Conservation (phyloP, 2,797 vertebrate genomes). For the Gila robusta region DNA sequence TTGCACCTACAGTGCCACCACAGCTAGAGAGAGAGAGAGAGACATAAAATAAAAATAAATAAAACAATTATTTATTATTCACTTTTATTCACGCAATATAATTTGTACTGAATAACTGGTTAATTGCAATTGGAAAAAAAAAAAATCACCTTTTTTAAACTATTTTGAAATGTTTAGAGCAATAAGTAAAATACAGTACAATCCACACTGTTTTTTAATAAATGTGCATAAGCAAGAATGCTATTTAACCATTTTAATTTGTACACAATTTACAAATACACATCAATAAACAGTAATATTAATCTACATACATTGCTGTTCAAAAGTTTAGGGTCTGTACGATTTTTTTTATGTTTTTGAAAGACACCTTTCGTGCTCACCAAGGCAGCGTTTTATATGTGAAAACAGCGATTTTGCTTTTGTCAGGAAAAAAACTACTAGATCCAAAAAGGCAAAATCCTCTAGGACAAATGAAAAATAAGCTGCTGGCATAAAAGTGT, state of each 20-base stretch:
- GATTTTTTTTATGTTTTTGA: too few relatives aligned
- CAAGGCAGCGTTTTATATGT: neutral
- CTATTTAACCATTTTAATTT: neutral
- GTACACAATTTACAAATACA: neutral
- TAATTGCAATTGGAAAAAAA: neutral
- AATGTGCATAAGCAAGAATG: too few relatives aligned
- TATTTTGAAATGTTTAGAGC: neutral
- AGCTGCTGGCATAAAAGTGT: neutral
- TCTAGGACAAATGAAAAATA: neutral
- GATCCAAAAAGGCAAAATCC: neutral
- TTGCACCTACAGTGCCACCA: slow-evolving; percentile 97
- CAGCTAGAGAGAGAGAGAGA: slow-evolving; percentile 79
- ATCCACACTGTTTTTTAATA: too few relatives aligned
- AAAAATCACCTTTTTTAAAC: neutral
- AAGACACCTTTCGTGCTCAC: too few relatives aligned
- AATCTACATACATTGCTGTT: neutral
- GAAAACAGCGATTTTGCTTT: neutral
- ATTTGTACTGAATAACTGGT: neutral
- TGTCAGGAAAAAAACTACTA: neutral
- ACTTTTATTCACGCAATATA: neutral
- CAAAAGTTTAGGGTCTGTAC: neutral
- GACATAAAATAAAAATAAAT: too few relatives aligned
- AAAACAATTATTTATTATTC: neutral
- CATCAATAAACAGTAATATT: neutral
- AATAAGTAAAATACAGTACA: too few relatives aligned